phyloP scores from a whole-genome alignment of 2,797 vertebrate genomes.

The Chloroceryle amazona region DNA sequence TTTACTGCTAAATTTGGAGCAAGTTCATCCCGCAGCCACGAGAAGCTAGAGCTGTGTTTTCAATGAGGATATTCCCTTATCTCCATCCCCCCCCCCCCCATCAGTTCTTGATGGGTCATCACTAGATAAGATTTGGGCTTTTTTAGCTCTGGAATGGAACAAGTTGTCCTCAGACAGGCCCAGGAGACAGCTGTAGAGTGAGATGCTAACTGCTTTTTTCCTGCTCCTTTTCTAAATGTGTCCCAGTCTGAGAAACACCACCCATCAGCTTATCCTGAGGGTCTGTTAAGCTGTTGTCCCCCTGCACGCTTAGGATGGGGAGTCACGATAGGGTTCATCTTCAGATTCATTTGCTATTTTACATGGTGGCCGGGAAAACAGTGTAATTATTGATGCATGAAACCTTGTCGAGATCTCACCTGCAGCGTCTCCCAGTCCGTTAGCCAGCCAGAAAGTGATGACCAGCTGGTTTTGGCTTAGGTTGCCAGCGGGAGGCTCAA shows the following conservation, averaged over 20 bases:
- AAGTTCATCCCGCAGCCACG: slow-evolving; percentile 16
- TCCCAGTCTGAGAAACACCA: not conserved
- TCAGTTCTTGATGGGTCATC: not conserved
- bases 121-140: not conserved
- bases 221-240: not conserved
- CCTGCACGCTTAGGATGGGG: not conserved
- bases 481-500: not conserved
- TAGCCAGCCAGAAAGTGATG: not conserved
- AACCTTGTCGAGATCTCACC: not conserved
- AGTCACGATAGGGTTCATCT: slow-evolving; percentile 21
- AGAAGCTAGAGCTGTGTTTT: slow-evolving; percentile 7
- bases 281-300: not conserved
- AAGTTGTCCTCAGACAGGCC: not conserved
- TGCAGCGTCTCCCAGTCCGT: not conserved
- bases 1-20: slow-evolving; percentile 36
- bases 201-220: not conserved
- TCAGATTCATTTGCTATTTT: slow-evolving; percentile 6
- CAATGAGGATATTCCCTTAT: not conserved
- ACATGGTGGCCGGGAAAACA: not conserved
- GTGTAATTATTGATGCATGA: not conserved
- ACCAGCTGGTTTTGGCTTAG: not conserved
- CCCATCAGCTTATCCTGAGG: not conserved
- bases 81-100: not conserved
- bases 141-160: not conserved
- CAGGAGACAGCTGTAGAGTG: accelerated